phyloP scores from a whole-genome alignment of 2,113 vertebrate genomes.

The Penelope pileata region DNA sequence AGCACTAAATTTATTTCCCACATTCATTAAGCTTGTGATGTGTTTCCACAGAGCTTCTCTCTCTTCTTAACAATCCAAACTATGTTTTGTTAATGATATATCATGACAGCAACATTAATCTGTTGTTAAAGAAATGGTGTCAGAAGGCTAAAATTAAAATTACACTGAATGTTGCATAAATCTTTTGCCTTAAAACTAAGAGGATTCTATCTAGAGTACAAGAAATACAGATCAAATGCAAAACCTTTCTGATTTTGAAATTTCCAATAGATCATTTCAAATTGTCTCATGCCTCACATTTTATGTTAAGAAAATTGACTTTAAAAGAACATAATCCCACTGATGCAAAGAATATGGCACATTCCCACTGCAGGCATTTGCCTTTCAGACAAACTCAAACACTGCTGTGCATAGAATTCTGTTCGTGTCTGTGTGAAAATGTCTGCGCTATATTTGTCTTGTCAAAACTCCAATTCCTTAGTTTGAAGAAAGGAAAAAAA shows the following conservation, averaged over 20 bases:
- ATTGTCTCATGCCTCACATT: background rate
- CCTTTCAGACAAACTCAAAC: background rate
- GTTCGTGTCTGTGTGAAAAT: background rate
- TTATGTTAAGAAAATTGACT: background rate
- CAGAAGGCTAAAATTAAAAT: slow-evolving; percentile 18
- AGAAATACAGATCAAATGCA: background rate
- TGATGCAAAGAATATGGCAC: background rate
- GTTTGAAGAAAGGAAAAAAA: background rate
- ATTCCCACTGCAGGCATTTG: background rate
- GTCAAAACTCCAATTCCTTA: background rate
- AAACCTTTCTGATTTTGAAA: background rate
- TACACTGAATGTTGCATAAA: background rate
- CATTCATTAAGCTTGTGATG: background rate
- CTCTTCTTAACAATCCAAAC: background rate
- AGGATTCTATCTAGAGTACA: background rate
- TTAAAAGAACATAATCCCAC: background rate
- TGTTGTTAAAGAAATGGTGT: background rate
- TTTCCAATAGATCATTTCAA: background rate
- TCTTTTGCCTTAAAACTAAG: background rate
- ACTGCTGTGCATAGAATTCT: background rate
- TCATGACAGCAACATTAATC: slow-evolving; percentile 19
- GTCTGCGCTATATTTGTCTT: background rate
- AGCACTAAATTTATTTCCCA: background rate
- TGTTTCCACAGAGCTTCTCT: background rate
- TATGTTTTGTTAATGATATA: slow-evolving; percentile 15